phyloP scores from a whole-genome alignment of 2,888 invertebrate genomes.

The Drosophila niveifrons region DNA sequence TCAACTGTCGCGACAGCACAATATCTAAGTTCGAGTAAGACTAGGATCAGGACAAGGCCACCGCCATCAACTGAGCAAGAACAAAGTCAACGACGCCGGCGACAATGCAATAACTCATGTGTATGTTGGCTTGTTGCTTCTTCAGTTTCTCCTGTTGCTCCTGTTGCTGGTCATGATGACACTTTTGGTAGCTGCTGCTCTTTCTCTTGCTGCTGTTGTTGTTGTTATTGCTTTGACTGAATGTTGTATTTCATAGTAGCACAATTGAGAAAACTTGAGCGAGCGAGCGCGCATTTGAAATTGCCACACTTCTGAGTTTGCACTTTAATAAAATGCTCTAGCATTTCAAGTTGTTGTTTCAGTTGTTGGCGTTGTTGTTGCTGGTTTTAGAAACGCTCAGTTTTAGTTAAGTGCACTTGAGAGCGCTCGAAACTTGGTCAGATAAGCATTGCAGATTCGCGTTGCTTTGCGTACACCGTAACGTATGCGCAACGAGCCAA shows the following conservation, averaged over 20 bases:
- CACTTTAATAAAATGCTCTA: constrained; percentile 69
- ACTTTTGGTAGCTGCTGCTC: constrained; percentile 24
- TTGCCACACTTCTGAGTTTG: constrained; percentile 25
- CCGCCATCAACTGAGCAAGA: constrained; percentile 35
- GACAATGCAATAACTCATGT: constrained; percentile 77
- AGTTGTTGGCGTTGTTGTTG: not conserved
- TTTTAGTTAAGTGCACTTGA: constrained; percentile 74
- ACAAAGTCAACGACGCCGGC: constrained; percentile 42
- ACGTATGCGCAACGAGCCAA: constrained; percentile 70
- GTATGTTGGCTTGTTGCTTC: constrained; percentile 27
- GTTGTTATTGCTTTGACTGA: constrained; percentile 58
- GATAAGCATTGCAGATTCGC: constrained; percentile 67
- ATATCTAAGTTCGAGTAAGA: constrained; percentile 6
- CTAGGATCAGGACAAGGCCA: constrained; percentile 39
- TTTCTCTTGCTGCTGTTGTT: constrained; percentile 20
- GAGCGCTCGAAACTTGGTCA: constrained; percentile 71
- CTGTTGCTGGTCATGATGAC: constrained; percentile 38
- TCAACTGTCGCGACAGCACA: constrained; percentile 66
- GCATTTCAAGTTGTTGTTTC: constrained; percentile 22
- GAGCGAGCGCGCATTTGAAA: constrained; percentile 64
- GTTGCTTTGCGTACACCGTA: constrained; percentile 55
- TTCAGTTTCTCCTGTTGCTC: not conserved
- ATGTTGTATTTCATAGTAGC: constrained; percentile 70
- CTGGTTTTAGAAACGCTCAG: constrained; percentile 40
- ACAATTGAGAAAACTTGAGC: constrained; percentile 65